phyloP scores from a whole-genome alignment of 2,113 vertebrate species.

The Dermatemys mawii region DNA sequence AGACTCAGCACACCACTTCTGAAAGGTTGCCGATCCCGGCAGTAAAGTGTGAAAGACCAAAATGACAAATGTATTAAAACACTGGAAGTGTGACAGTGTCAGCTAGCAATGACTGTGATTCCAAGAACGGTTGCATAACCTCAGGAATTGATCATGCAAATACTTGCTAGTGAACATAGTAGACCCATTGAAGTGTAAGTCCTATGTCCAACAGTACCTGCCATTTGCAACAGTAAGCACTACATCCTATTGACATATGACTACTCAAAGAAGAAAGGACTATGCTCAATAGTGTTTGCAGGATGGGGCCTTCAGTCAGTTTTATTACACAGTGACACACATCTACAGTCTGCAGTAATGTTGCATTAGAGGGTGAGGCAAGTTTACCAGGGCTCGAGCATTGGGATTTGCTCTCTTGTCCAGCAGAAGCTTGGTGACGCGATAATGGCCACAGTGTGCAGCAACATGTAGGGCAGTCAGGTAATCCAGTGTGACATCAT shows the following conservation, averaged over 20 bases:
- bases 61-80: background rate
- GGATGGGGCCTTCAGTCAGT: background rate
- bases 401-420: conserved; percentile 99
- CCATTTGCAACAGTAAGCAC: background rate
- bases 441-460: conserved; percentile 96
- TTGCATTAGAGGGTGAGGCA: background rate
- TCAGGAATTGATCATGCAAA: background rate
- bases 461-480: conserved; percentile 96
- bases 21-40: no score
- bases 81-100: fast-evolving
- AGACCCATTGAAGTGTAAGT: background rate
- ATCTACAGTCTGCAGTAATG: background rate
- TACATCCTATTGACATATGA: background rate
- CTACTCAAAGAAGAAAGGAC: background rate
- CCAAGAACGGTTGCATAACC: background rate
- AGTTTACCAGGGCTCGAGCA: conserved; percentile 93
- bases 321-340: background rate
- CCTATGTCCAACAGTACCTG: background rate
- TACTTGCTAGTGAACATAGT: fast-evolving
- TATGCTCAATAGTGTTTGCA: background rate
- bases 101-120: background rate
- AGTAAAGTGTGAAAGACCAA: fast-evolving
- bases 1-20: no score
- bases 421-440: conserved; percentile 96
- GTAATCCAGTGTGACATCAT: conserved; percentile 96